phyloP scores from a whole-genome alignment of 2,797 vertebrate genomes.

The Bryconaethiops microstoma region DNA sequence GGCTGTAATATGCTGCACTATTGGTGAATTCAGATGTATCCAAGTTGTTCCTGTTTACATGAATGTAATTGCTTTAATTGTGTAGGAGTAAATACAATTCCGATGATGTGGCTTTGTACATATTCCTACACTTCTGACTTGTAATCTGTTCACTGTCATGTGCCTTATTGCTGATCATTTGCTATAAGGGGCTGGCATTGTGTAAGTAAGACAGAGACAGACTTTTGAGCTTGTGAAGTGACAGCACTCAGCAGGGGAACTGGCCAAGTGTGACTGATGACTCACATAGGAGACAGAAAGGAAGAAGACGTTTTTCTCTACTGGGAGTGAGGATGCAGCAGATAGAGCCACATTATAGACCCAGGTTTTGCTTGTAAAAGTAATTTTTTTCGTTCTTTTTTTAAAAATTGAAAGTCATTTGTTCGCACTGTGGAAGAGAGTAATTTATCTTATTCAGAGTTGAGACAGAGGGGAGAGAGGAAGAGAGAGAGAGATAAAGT shows the following conservation, averaged over 20 bases:
- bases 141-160: not conserved
- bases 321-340: not conserved
- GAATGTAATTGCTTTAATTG: not conserved
- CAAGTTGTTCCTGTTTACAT: not conserved
- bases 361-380: constrained; percentile 12
- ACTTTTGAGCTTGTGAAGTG: not conserved
- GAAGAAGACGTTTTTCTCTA: not conserved
- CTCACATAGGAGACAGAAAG: not conserved
- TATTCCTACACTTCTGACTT: not conserved
- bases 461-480: not conserved
- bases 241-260: constrained; percentile 11
- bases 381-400: constrained; percentile 22
- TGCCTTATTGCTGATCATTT: not conserved
- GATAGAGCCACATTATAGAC: constrained; percentile 12
- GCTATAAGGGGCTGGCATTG: not conserved
- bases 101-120: not conserved
- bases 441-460: constrained; percentile 28
- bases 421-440: constrained; percentile 11
- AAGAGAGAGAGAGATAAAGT: not conserved
- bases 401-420: constrained; percentile 16
- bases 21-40: too few species aligned
- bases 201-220: not conserved
- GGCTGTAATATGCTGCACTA: too few species aligned
- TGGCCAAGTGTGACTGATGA: not conserved
- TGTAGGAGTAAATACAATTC: not conserved